These are phyloP conservation scores for Cydia amplana DNA, from an alignment of 1,140 invertebrate genomes.

Conservation along the genomic window DNA sequence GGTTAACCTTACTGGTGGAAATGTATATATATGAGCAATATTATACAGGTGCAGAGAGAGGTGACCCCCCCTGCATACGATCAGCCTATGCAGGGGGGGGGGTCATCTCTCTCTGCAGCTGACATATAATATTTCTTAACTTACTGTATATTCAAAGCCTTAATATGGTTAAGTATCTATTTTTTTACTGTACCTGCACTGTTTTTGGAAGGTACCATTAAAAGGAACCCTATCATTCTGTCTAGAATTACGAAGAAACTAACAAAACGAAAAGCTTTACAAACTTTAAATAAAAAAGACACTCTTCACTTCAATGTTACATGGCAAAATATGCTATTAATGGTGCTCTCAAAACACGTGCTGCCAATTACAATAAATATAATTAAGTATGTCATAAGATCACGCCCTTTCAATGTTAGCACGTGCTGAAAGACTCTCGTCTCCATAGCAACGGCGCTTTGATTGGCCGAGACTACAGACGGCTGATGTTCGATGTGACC, in stretches of 20 bases:
- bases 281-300: not conserved
- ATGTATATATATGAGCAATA: not conserved
- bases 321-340: not conserved
- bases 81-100: too few relatives aligned
- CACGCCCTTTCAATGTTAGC: slow-evolving; percentile 26
- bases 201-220: too few relatives aligned
- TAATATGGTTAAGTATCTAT: too few relatives aligned
- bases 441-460: slow-evolving; percentile 43
- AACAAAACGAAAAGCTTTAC: not conserved
- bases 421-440: slow-evolving; percentile 28
- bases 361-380: slow-evolving; percentile 3
- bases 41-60: too few relatives aligned
- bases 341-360: not conserved
- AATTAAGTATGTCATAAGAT: not conserved
- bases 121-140: too few relatives aligned
- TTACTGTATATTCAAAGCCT: too few relatives aligned
- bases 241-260: not conserved
- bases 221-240: too few relatives aligned
- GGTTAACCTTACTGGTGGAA: not conserved
- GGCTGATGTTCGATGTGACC: slow-evolving; percentile 36
- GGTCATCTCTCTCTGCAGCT: too few relatives aligned
- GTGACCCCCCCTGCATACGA: too few relatives aligned
- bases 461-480: slow-evolving; percentile 40
- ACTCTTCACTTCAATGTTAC: slow-evolving; percentile 1
- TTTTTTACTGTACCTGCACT: too few relatives aligned